Evolutionary conservation across 2,888 invertebrate species (phyloP).

Genomic region (Helobdella robusta): DNA sequence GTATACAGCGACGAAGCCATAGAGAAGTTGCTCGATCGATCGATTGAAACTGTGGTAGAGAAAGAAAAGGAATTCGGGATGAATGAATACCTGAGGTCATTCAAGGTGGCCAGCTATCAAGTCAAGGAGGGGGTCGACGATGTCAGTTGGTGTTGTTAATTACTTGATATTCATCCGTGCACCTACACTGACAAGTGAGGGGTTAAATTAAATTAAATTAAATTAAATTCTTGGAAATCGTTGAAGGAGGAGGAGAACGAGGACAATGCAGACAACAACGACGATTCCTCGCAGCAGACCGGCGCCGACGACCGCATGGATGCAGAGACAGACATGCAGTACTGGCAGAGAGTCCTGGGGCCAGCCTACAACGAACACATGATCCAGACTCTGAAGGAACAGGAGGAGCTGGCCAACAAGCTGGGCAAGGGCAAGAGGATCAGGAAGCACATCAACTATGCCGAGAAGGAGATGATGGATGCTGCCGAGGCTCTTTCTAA

Average conservation of each 20-base stretch:
- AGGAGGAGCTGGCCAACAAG: slow-evolving; percentile 33
- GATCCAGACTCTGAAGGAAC: slow-evolving; percentile 28
- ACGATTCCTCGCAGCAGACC: slow-evolving; percentile 13
- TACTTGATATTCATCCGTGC: too few relatives aligned
- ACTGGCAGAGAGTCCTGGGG: slow-evolving; percentile 36
- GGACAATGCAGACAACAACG: slow-evolving; percentile 31
- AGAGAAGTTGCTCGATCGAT: slow-evolving; percentile 75
- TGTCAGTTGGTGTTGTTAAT: too few relatives aligned
- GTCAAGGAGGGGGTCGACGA: slow-evolving; percentile 35
- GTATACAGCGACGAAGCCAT: slow-evolving; percentile 85
- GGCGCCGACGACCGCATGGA: slow-evolving; percentile 28
- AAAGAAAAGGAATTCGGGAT: slow-evolving; percentile 83
- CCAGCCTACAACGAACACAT: slow-evolving; percentile 33
- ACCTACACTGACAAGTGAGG: too few relatives aligned
- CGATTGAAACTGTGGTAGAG: slow-evolving; percentile 65
- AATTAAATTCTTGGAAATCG: not conserved
- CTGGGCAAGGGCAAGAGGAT: slow-evolving; percentile 37
- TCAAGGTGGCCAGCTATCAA: slow-evolving; percentile 57
- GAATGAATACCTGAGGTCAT: slow-evolving; percentile 91
- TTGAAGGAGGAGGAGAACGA: slow-evolving; percentile 29
- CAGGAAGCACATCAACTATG: slow-evolving; percentile 35
- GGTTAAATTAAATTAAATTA: not conserved
- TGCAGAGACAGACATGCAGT: slow-evolving; percentile 31
- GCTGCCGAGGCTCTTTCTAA: slow-evolving; percentile 25
- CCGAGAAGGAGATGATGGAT: slow-evolving; percentile 33